Percentiles rank a stretch among this genome's conserved stretches.
These are phyloP conservation scores for Isichthys henryi DNA, from an alignment of 2,113 vertebrate species.

Conservation along the genomic window DNA sequence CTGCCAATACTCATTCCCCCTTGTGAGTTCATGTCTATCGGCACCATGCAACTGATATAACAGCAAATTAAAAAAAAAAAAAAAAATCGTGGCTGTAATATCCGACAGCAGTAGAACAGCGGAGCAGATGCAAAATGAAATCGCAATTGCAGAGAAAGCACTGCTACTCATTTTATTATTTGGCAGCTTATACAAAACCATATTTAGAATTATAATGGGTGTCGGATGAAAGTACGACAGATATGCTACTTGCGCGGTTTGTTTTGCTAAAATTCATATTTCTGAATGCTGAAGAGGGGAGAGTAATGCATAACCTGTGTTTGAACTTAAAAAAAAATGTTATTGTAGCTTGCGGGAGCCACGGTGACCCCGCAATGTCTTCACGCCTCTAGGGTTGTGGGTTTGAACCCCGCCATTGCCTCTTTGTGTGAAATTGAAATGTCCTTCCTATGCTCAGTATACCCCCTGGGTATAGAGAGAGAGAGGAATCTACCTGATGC, in stretches of 20 bases:
- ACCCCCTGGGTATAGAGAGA: background rate
- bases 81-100: background rate
- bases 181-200: background rate
- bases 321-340: background rate
- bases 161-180: background rate
- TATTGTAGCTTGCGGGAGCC: background rate
- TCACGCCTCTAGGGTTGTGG: background rate
- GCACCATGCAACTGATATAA: background rate
- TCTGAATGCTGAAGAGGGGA: background rate
- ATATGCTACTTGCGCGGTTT: background rate
- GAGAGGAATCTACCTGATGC: background rate
- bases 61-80: background rate
- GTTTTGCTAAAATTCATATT: conserved; percentile 1
- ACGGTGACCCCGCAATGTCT: background rate
- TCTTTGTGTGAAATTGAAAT: background rate
- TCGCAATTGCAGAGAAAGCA: background rate
- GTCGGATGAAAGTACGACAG: background rate
- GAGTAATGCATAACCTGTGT: background rate
- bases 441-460: background rate
- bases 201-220: background rate
- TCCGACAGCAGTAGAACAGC: background rate
- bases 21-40: background rate
- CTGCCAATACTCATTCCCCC: background rate
- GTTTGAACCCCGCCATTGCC: background rate
- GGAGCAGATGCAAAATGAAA: background rate